Conservation (phyloP, 2,888 invertebrate species). For the Cinara cedri region DNA sequence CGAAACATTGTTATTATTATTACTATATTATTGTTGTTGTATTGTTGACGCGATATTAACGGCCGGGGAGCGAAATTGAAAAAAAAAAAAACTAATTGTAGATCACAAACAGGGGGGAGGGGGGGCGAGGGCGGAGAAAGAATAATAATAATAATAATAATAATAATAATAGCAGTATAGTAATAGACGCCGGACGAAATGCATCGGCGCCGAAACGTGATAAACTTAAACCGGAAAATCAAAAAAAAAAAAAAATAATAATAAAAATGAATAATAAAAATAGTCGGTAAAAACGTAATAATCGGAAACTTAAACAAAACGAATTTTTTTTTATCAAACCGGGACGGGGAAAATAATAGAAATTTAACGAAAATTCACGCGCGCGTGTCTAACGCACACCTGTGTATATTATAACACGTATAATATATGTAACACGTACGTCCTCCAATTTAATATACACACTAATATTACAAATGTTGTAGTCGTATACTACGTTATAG, state of each 20-base stretch:
- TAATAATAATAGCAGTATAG: conserved; percentile 1
- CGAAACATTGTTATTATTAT: conserved; percentile 21
- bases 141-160: neutral
- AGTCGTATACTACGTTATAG: conserved; percentile 30
- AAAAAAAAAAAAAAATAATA: neutral
- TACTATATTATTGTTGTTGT: conserved; percentile 1
- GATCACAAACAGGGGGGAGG: no score
- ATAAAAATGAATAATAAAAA: conserved; percentile 2
- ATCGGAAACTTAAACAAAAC: conserved; percentile 53
- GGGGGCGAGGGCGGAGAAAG: no score
- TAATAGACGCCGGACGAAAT: conserved; percentile 23
- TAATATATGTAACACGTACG: neutral
- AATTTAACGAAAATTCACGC: neutral
- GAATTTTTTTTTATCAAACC: neutral
- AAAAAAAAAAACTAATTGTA: no score
- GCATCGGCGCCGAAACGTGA: neutral
- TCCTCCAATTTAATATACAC: neutral
- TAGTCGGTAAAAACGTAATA: conserved; percentile 30
- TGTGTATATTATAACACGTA: neutral
- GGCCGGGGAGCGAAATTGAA: no score
- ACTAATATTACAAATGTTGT: no score
- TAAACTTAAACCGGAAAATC: conserved; percentile 40
- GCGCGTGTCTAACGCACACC: no score
- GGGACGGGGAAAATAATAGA: conserved; percentile 18
- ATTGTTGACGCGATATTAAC: neutral